phyloP scores from a whole-genome alignment of 2,888 invertebrate genomes.

The Drosophila borborema region DNA sequence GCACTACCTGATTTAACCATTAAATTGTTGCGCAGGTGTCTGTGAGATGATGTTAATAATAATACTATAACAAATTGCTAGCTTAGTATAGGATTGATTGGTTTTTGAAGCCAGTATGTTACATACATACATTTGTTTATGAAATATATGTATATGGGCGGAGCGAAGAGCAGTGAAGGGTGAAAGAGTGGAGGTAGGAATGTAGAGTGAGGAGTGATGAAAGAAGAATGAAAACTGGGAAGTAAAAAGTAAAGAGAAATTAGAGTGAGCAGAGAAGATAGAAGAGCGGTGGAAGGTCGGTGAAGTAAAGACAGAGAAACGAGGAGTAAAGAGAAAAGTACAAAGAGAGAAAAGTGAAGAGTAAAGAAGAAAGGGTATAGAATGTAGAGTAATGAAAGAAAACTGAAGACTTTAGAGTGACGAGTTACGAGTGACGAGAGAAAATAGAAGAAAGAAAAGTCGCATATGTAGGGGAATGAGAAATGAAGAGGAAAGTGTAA shows the following conservation, averaged over 20 bases:
- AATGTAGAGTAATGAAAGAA: not conserved
- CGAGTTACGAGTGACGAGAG: too few species aligned
- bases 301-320: not conserved
- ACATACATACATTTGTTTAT: not conserved
- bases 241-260: not conserved
- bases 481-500: too few species aligned
- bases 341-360: not conserved
- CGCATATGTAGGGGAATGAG: too few species aligned
- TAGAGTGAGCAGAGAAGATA: not conserved
- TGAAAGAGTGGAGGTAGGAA: not conserved
- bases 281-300: not conserved
- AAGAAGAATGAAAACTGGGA: not conserved
- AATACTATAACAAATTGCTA: not conserved
- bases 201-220: not conserved
- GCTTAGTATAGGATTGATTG: conserved; percentile 1
- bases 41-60: not conserved
- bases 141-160: not conserved
- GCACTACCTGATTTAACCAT: not conserved
- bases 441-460: too few species aligned
- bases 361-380: not conserved
- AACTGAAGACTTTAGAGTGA: not conserved
- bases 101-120: not conserved
- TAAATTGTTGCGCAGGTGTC: not conserved
- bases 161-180: not conserved
- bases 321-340: not conserved